Conservation (phyloP, 1,140 invertebrate species). For the Bombus polaris region DNA sequence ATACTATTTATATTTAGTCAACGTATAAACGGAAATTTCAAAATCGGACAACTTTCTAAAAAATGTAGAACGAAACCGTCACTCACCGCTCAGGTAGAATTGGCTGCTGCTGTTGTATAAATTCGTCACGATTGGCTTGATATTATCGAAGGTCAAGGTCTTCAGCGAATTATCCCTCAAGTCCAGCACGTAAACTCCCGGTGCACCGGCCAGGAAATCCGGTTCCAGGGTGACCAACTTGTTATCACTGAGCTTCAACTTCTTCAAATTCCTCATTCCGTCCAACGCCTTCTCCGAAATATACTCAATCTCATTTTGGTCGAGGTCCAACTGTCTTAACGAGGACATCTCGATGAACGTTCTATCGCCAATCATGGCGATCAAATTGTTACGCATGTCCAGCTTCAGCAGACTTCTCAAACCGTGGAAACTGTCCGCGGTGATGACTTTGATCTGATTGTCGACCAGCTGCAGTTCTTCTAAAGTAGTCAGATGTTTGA, state of each 20-base stretch:
- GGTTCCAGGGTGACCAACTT: slow-evolving; percentile 86
- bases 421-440: slow-evolving; percentile 88
- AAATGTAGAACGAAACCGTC: background rate
- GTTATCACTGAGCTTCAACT: slow-evolving; percentile 88
- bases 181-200: slow-evolving; percentile 87
- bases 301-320: slow-evolving; percentile 87
- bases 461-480: slow-evolving; percentile 87
- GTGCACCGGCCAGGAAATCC: slow-evolving; percentile 86
- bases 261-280: slow-evolving; percentile 86
- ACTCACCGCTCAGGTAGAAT: slow-evolving; percentile 90
- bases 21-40: background rate
- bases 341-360: slow-evolving; percentile 89
- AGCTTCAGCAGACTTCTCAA: slow-evolving; percentile 86
- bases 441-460: slow-evolving; percentile 88
- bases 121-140: slow-evolving; percentile 89
- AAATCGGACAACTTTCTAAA: background rate
- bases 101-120: slow-evolving; percentile 88
- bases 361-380: slow-evolving; percentile 88
- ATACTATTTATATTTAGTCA: too few species aligned
- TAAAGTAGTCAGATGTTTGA: slow-evolving; percentile 86
- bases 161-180: slow-evolving; percentile 88
- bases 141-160: slow-evolving; percentile 88
- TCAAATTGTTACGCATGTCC: slow-evolving; percentile 87
- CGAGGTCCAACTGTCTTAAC: slow-evolving; percentile 88
- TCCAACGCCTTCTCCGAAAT: slow-evolving; percentile 88